A percentile compares a stretch with the other conserved stretches of the same genome.
phyloP scores from a whole-genome alignment of 2,797 vertebrate species.

The Scyliorhinus canicula region DNA sequence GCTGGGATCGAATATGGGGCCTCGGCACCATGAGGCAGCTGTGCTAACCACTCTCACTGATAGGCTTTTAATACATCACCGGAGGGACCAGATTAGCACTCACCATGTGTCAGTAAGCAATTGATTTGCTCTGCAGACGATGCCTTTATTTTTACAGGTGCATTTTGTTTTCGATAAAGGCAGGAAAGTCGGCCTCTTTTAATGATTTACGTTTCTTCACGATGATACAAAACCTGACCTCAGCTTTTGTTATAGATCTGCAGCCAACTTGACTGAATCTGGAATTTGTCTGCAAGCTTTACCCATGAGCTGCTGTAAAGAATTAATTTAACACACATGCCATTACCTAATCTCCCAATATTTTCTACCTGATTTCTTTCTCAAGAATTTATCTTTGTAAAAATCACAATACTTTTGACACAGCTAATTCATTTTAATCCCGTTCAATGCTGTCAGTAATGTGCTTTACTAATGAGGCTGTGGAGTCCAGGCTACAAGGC shows the following conservation, averaged over 20 bases:
- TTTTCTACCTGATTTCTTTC: neutral
- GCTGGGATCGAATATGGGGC: no score
- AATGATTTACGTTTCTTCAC: neutral
- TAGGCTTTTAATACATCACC: neutral
- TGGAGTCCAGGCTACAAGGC: no score
- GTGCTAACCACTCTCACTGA: no score
- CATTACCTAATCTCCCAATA: neutral
- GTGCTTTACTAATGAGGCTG: neutral
- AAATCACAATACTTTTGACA: neutral
- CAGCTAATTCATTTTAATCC: neutral
- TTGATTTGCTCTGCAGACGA: neutral
- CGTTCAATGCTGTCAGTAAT: neutral
- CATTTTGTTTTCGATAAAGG: neutral
- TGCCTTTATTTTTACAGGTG: neutral
- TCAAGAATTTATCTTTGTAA: neutral
- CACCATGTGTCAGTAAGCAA: neutral
- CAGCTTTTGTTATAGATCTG: neutral
- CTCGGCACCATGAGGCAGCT: no score
- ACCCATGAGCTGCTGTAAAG: neutral
- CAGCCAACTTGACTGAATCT: slow-evolving; percentile 1
- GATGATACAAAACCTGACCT: neutral
- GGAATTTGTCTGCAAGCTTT: neutral
- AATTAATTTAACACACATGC: neutral
- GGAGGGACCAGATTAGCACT: neutral
- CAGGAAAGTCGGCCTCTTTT: neutral